These are phyloP conservation scores for Polymixis flavicincta DNA, from an alignment of 2,888 invertebrate species.

Conservation along the genomic window DNA sequence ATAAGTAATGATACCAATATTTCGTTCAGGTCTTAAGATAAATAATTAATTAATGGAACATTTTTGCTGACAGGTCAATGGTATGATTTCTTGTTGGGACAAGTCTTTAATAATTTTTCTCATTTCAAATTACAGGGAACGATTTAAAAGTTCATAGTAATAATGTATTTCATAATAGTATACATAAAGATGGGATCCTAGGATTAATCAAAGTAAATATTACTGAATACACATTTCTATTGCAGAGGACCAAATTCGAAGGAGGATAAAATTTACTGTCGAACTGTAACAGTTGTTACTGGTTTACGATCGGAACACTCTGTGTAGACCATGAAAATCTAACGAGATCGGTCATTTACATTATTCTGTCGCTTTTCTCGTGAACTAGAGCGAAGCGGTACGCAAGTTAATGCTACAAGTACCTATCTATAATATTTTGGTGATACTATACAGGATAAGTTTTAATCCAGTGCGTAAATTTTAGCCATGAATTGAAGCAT, in stretches of 20 bases:
- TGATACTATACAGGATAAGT: too few species aligned
- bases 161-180: too few species aligned
- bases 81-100: slow-evolving; percentile 8
- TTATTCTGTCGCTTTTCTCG: neutral
- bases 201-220: neutral
- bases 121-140: neutral
- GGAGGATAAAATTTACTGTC: slow-evolving; percentile 11
- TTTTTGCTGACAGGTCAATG: slow-evolving; percentile 18
- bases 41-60: neutral
- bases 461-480: too few species aligned
- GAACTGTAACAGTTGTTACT: slow-evolving; percentile 1
- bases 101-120: neutral
- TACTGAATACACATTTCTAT: slow-evolving; percentile 9
- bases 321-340: slow-evolving; percentile 39
- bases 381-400: neutral
- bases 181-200: too few species aligned
- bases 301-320: slow-evolving; percentile 36
- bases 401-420: too few species aligned
- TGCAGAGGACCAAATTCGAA: neutral
- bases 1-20: neutral
- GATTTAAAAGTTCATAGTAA: too few species aligned
- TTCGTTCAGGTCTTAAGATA: neutral
- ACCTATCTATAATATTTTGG: neutral
- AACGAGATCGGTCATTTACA: slow-evolving; percentile 24
- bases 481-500: too few species aligned